phyloP scores from a whole-genome alignment of 2,797 vertebrate genomes.

The Chloroceryle amazona region DNA sequence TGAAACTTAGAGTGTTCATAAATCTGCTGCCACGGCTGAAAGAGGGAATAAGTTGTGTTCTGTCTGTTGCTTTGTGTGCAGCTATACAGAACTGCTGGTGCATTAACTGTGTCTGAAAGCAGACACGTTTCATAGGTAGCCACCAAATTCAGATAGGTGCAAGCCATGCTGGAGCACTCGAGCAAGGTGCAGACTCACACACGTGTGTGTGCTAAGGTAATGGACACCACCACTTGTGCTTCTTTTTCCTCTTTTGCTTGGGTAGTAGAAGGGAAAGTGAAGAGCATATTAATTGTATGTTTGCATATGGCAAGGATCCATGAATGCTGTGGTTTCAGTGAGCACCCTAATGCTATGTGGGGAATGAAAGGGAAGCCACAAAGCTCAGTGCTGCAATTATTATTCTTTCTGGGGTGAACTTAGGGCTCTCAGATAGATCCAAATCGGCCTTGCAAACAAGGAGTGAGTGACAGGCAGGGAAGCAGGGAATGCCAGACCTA shows the following conservation, averaged over 20 bases:
- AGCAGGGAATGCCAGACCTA: background rate
- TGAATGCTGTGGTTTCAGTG: constrained; percentile 74
- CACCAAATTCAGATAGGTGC: background rate
- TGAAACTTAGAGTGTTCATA: background rate
- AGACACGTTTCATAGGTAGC: background rate
- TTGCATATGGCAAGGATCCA: constrained; percentile 70
- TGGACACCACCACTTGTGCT: background rate
- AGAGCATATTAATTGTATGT: constrained; percentile 76
- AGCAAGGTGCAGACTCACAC: background rate
- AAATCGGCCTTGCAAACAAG: background rate
- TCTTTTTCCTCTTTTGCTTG: constrained; percentile 30
- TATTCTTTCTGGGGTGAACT: background rate
- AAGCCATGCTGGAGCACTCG: background rate
- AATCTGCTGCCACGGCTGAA: background rate
- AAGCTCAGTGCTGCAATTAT: constrained; percentile 45
- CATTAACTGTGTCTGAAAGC: background rate
- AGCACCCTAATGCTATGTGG: constrained; percentile 72
- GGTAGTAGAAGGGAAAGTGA: constrained; percentile 58
- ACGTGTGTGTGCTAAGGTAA: background rate
- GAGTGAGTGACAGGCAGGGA: background rate
- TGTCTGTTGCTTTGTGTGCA: background rate
- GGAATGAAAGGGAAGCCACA: constrained; percentile 72
- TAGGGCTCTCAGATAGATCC: background rate
- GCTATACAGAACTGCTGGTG: background rate
- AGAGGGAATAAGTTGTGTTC: background rate